A percentile compares a stretch with the other conserved stretches of the same genome.
Evolutionary conservation across 2,888 invertebrate species (phyloP).

Genomic region (Ophioninae sp.): DNA sequence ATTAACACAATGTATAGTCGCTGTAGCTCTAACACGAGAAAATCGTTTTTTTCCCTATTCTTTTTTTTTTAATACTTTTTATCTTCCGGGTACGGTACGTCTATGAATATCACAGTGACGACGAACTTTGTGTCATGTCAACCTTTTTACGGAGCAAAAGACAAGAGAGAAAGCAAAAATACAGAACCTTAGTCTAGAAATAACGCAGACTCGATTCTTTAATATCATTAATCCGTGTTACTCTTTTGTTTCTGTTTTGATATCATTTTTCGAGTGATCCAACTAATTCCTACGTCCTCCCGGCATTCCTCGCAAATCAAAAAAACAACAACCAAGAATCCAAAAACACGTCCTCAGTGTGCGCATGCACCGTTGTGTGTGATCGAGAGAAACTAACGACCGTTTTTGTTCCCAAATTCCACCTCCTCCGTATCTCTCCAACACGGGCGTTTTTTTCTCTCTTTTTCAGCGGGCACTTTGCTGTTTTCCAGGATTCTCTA

Average conservation of each 20-base stretch:
- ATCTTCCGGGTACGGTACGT: slow-evolving; percentile 34
- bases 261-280: slow-evolving; percentile 63
- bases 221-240: slow-evolving; percentile 65
- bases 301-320: slow-evolving; percentile 9
- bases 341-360: slow-evolving; percentile 65
- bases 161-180: slow-evolving; percentile 36
- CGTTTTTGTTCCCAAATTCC: slow-evolving; percentile 69
- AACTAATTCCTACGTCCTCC: slow-evolving; percentile 64
- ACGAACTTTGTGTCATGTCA: slow-evolving; percentile 57
- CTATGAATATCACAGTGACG: slow-evolving; percentile 23
- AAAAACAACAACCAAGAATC: slow-evolving; percentile 13
- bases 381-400: slow-evolving; percentile 82
- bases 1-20: slow-evolving; percentile 51
- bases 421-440: slow-evolving; percentile 80
- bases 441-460: slow-evolving; percentile 82
- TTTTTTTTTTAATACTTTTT: slow-evolving; percentile 7
- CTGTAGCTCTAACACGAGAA: slow-evolving; percentile 31
- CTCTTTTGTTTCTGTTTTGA: slow-evolving; percentile 53
- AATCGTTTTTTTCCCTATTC: slow-evolving; percentile 8
- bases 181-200: slow-evolving; percentile 46
- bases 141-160: slow-evolving; percentile 37
- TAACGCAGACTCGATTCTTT: slow-evolving; percentile 65
- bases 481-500: slow-evolving; percentile 92
- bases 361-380: slow-evolving; percentile 81
- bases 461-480: slow-evolving; percentile 91